Evolutionary conservation across 2,113 vertebrate species (phyloP).

Genomic region (Taurulus bubalis): DNA sequence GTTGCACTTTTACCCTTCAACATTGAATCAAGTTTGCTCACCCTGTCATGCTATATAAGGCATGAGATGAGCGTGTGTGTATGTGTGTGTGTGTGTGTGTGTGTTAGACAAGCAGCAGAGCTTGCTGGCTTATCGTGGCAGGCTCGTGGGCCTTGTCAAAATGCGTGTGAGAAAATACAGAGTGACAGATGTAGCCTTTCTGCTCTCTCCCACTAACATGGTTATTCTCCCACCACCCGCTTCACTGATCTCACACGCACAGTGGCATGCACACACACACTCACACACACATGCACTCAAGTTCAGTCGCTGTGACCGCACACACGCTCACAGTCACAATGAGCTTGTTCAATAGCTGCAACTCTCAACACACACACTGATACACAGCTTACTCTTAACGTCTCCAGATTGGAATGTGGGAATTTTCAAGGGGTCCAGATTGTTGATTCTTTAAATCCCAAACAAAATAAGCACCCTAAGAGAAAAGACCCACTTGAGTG

Average conservation of each 20-base stretch:
- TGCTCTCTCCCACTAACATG: conserved; percentile 77
- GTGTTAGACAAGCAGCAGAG: conserved; percentile 45
- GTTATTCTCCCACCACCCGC: conserved; percentile 73
- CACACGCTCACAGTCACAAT: conserved; percentile 34
- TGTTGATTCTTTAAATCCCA: conserved; percentile 54
- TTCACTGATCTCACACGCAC: conserved; percentile 58
- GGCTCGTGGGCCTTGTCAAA: conserved; percentile 74
- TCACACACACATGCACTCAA: conserved; percentile 2
- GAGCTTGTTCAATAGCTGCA: conserved; percentile 25
- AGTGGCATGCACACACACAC: not conserved
- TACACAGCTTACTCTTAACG: not conserved
- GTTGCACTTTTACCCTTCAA: conserved; percentile 59
- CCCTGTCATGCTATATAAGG: conserved; percentile 61
- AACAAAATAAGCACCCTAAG: conserved; percentile 46
- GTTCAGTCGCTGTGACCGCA: conserved; percentile 21
- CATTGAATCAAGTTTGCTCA: conserved; percentile 52
- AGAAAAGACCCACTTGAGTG: conserved; percentile 52
- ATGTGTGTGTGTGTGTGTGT: conserved; percentile 49
- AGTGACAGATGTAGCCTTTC: conserved; percentile 83
- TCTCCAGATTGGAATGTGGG: conserved; percentile 37
- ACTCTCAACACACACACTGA: conserved; percentile 6
- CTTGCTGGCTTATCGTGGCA: conserved; percentile 58
- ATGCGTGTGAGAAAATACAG: conserved; percentile 69
- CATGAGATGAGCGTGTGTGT: conserved; percentile 50
- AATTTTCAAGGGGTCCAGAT: conserved; percentile 4